Percentiles rank a stretch among this genome's conserved stretches.
These are phyloP conservation scores for Epinephelus awoara DNA, from an alignment of 2,797 vertebrate genomes.

Conservation along the genomic window DNA sequence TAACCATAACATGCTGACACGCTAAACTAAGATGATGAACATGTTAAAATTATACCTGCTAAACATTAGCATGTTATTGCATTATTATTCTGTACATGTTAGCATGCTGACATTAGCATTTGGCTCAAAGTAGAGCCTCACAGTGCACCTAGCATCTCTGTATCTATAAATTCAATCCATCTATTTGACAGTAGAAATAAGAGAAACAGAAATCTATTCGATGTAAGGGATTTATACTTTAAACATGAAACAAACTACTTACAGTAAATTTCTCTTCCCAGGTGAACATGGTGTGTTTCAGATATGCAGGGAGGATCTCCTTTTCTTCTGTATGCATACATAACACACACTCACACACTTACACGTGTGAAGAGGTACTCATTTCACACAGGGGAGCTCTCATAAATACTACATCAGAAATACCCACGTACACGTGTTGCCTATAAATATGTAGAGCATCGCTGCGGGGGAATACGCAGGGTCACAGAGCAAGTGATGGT, in stretches of 20 bases:
- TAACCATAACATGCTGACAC: background rate
- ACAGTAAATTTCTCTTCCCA: background rate
- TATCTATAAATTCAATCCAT: background rate
- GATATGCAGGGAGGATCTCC: background rate
- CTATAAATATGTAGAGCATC: constrained; percentile 53
- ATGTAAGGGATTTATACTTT: background rate
- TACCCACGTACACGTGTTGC: constrained; percentile 31
- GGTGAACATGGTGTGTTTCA: background rate
- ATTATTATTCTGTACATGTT: background rate
- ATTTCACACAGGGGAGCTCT: constrained; percentile 20
- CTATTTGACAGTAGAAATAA: background rate
- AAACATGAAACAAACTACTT: background rate
- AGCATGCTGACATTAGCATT: background rate
- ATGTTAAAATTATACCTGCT: background rate
- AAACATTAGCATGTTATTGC: background rate
- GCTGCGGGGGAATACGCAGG: constrained; percentile 21
- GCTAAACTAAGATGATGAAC: background rate
- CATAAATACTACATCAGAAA: constrained; percentile 57
- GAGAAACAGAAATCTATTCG: background rate
- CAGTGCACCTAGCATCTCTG: background rate
- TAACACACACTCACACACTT: background rate
- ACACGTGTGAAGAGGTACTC: constrained; percentile 23
- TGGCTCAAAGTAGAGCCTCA: background rate
- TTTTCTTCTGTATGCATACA: background rate
- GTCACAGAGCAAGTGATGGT: constrained; percentile 25